Percentiles rank a stretch among this genome's conserved stretches.
Conservation (phyloP, 2,113 vertebrate genomes). For the Phrynosoma blainvillii region DNA sequence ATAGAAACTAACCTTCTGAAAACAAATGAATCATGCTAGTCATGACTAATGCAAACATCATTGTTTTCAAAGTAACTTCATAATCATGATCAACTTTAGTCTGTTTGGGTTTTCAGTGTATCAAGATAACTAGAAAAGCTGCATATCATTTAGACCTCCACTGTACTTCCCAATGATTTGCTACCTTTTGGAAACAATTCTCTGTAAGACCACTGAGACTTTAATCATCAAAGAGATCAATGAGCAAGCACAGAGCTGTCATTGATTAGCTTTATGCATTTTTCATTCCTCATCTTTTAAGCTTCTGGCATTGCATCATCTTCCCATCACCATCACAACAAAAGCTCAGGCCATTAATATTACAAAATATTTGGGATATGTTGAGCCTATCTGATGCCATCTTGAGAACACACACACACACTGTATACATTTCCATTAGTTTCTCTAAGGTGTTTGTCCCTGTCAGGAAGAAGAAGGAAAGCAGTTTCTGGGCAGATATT, state of each 20-base stretch:
- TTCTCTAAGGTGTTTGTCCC: background rate
- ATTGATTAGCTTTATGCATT: background rate
- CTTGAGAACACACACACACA: background rate
- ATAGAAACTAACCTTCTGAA: background rate
- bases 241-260: background rate
- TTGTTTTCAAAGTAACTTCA: background rate
- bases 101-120: background rate
- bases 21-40: background rate
- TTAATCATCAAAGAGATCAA: background rate
- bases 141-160: background rate
- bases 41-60: background rate
- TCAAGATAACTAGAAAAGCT: background rate
- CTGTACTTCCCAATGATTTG: background rate
- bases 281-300: slow-evolving; percentile 5
- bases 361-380: background rate
- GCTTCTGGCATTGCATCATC: background rate
- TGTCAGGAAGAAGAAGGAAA: too few species aligned
- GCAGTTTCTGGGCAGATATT: too few species aligned
- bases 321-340: background rate
- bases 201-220: background rate
- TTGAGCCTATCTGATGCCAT: background rate
- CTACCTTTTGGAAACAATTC: background rate
- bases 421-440: background rate
- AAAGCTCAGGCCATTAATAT: background rate
- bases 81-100: background rate